Percentiles rank a stretch among this genome's conserved stretches.
These are phyloP conservation scores for Coenobita brevimanus DNA, from an alignment of 1,140 invertebrate species.

Conservation along the genomic window DNA sequence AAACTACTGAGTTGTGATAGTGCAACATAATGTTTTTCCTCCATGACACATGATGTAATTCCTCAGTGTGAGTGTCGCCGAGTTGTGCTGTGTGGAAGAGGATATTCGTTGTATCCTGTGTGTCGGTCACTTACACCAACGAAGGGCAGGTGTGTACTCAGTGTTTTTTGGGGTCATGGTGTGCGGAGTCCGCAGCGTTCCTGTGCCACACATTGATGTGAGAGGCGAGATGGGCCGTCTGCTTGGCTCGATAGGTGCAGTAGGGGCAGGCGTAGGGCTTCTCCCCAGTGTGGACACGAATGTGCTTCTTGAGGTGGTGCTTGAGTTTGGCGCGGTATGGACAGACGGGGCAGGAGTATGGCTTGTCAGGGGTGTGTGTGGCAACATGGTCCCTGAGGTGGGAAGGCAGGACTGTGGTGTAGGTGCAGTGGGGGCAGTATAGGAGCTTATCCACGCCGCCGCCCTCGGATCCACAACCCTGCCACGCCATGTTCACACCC, in stretches of 20 bases:
- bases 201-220: constrained; percentile 2
- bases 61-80: too few relatives aligned
- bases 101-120: too few relatives aligned
- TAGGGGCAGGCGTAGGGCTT: constrained; percentile 52
- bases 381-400: constrained; percentile 36
- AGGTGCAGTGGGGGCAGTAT: constrained; percentile 38
- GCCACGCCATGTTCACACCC: too few relatives aligned
- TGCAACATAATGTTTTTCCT: too few relatives aligned
- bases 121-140: too few relatives aligned
- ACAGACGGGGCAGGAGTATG: constrained; percentile 40
- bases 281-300: constrained; percentile 51
- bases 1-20: too few relatives aligned
- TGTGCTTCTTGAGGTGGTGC: constrained; percentile 44
- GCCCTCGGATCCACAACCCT: too few relatives aligned
- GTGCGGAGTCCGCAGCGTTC: too few relatives aligned
- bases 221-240: constrained; percentile 21
- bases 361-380: constrained; percentile 55
- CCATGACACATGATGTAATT: too few relatives aligned
- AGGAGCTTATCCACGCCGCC: constrained; percentile 19
- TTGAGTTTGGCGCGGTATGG: constrained; percentile 36
- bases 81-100: too few relatives aligned
- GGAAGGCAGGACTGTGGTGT: constrained; percentile 17
- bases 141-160: too few relatives aligned
- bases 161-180: too few relatives aligned
- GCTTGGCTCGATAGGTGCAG: constrained; percentile 39